Base-by-base conservation (phyloP, 2,113 vertebrate genomes). In the Eulemur rufifrons region DNA sequence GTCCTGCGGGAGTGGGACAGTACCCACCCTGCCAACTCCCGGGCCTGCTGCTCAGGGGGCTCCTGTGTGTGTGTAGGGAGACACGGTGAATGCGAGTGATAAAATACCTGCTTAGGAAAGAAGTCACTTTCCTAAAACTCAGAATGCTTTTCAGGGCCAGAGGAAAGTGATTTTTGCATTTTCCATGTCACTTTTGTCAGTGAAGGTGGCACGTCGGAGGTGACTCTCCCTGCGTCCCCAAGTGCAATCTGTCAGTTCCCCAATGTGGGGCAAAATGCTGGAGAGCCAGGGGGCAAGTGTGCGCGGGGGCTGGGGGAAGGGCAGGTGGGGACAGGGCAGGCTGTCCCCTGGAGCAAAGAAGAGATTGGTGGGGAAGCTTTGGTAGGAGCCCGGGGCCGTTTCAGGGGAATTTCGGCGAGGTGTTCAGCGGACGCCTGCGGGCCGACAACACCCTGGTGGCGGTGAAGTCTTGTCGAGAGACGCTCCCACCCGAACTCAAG, bases 321-420 rank as follows among this genome's bases (percentile, higher is more conserved):
- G 5, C 6, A 0, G 15, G 34, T 39, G 45, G 66, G 89, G 52
- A 71, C 27, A 6, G 34, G 78, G 37, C 8, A 27, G 54, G 42
- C n/a, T 23, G 25, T 25, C 5, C 37, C 42, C 20, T 8, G 20
- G 59, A n/a, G 61, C 5, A 29, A 18, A 81, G 14, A 13, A 42
- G 59, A 76, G n/a, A 37, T 14, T 4, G 5, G 13, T 2, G 8
- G 45, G 78, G 32, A 54, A 64, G 23, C 14, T 42, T 29, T 54
- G 77, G 21, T 83, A 1, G 89, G 64, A 97, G n/a, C 66, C 76
- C 6, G 3, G 20, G 23, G 2, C 83, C n/a, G 0, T 97, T 98
- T 21, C 98, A 99, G 99, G 99, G 99, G 12, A 99, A 99, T 98
- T 99, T 99, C 91, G 99, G 99, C 1, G 99, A 99, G 91, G 99